Percentiles rank a stretch among this genome's conserved stretches.
Conservation (phyloP, 1,140 invertebrate genomes). For the Microplitis mediator region DNA sequence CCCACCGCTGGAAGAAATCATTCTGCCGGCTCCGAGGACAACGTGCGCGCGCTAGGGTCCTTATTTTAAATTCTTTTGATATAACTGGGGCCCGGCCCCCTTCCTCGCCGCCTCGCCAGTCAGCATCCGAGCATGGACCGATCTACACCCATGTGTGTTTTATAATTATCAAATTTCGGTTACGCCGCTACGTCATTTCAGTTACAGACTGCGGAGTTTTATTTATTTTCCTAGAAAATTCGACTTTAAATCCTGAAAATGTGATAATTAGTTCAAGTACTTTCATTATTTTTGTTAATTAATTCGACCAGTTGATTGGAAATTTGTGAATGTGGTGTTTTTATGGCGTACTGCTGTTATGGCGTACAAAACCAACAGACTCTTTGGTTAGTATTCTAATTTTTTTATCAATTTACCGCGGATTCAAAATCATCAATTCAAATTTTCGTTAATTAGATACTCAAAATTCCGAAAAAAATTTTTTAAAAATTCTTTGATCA, state of each 20-base stretch:
- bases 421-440: too few species aligned
- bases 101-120: slow-evolving; percentile 44
- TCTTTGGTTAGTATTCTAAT: not conserved
- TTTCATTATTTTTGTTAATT: too few species aligned
- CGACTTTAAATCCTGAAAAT: too few species aligned
- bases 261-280: too few species aligned
- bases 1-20: not conserved
- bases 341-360: not conserved
- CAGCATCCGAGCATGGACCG: slow-evolving; percentile 59
- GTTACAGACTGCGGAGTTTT: too few species aligned
- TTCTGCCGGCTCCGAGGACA: not conserved
- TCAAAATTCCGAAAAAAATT: too few species aligned
- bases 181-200: not conserved
- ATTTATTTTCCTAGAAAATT: too few species aligned
- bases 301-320: not conserved
- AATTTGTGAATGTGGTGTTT: too few species aligned
- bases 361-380: not conserved
- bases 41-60: slow-evolving; percentile 39
- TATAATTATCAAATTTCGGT: slow-evolving; percentile 18
- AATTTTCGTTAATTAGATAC: too few species aligned
- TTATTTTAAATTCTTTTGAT: slow-evolving; percentile 60
- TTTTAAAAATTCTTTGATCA: too few species aligned
- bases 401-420: not conserved
- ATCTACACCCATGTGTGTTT: slow-evolving; percentile 40
- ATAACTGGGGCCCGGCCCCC: slow-evolving; percentile 46